phyloP scores from a whole-genome alignment of 2,113 vertebrate genomes.

The Pseudonaja textilis region DNA sequence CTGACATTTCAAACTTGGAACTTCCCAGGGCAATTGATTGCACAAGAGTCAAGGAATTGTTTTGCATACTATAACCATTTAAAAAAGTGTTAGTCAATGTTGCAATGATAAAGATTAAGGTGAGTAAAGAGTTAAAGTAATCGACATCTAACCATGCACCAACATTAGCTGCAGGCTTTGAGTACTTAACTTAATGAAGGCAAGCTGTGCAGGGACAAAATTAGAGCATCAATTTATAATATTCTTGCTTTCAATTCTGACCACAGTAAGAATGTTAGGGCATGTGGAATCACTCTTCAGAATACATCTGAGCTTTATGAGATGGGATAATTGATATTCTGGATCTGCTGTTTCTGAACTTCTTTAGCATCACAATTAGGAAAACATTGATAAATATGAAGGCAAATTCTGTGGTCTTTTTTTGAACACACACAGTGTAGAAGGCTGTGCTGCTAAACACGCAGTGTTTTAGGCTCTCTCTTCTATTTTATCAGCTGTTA shows the following conservation, averaged over 20 bases:
- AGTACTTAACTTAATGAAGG: not conserved
- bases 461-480: constrained; percentile 13
- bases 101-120: not conserved
- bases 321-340: not conserved
- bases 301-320: not conserved
- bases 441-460: no score
- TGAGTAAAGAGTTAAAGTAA: not conserved
- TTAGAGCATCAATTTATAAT: not conserved
- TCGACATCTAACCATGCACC: not conserved
- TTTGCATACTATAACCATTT: not conserved
- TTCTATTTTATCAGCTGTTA: not conserved
- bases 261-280: not conserved
- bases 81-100: not conserved
- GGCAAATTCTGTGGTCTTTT: constrained; percentile 12
- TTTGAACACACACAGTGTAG: not conserved
- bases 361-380: not conserved
- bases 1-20: constrained; percentile 13
- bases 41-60: not conserved
- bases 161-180: not conserved
- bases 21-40: not conserved
- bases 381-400: not conserved
- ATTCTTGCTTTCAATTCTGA: not conserved
- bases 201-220: not conserved
- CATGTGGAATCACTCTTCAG: not conserved
- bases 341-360: not conserved